Base-by-base conservation (phyloP, 2,888 invertebrate genomes). In the Cremastinae sp. region DNA sequence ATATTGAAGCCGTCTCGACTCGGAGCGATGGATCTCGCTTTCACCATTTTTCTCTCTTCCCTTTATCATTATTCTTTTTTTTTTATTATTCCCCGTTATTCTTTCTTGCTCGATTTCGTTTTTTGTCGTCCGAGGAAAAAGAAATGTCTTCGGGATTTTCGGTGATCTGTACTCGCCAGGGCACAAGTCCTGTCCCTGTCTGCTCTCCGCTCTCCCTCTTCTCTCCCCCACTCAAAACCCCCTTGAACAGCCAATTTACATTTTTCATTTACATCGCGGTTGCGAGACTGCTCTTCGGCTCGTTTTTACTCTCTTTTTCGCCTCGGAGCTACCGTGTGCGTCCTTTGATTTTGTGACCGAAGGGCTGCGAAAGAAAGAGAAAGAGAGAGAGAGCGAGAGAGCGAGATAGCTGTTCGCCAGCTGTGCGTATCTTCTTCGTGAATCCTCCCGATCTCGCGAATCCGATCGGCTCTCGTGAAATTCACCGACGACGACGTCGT, bases 251-350 rank as follows among this genome's bases (percentile, higher is more conserved):
- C 85, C 86, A 88, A 89, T 89, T 89, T 89, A 88, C 88, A 89
- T 88, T 89, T 89, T 88, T 87, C 86, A 85, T 86, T 85, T 85
- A 85, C 85, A 83, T 85, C 81, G 68, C 65, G 75, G 78, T 62
- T 49, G 61, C 49, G 59, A 78, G 78, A 74, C 66, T 51, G 56
- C 34, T 70, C 43, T 59, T 43, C 41, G n/a, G 43, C 9, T 47
- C 43, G 22, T 58, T 18, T 47, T 9, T 66, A 34, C 43, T 74
- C 45, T 56, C 45, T 73, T 51, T 74, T 62, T 70, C 34, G 20
- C 18, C 51, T 75, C 61, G 36, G 16, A 2, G 58, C 64, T 59
- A 49, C 64, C 51, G 72, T 72, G 72, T 72, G 49, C 22, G 18
- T 64, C 68, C 76, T 58, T 59, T 59, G 69, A 69, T 69, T 59